Evolutionary conservation across 2,113 vertebrate species (phyloP).

Genomic region (Ammodytes dubius): DNA sequence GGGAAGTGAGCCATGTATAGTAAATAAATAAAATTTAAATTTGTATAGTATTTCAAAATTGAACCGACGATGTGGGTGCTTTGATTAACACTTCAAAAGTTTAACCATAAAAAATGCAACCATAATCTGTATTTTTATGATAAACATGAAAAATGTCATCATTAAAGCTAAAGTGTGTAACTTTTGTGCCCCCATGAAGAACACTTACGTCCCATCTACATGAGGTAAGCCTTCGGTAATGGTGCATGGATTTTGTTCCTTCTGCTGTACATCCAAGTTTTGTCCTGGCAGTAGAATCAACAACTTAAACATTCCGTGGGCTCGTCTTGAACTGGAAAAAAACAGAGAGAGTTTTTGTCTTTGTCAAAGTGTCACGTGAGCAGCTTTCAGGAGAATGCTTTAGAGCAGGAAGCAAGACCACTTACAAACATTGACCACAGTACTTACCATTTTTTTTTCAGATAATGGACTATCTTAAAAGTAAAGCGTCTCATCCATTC

Average conservation of each 20-base stretch:
- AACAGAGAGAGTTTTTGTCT: too few relatives aligned
- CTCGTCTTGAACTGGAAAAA: too few relatives aligned
- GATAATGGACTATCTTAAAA: slow-evolving; percentile 38
- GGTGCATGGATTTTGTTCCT: too few relatives aligned
- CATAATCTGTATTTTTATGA: neutral
- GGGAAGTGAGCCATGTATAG: slow-evolving; percentile 15
- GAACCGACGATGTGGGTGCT: neutral
- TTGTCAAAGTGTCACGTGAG: neutral
- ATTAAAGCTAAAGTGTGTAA: too few relatives aligned
- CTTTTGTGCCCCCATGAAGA: too few relatives aligned
- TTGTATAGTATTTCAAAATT: neutral
- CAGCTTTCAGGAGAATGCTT: slow-evolving; percentile 26
- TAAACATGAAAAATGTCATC: too few relatives aligned
- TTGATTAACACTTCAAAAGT: neutral
- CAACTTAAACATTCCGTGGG: too few relatives aligned
- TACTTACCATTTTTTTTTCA: slow-evolving; percentile 29
- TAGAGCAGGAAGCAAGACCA: slow-evolving; percentile 13
- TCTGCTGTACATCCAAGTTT: too few relatives aligned
- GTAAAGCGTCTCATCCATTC: slow-evolving; percentile 16
- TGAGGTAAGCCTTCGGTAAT: too few relatives aligned
- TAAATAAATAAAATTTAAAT: slow-evolving; percentile 7
- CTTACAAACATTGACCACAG: slow-evolving; percentile 46
- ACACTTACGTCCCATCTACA: too few relatives aligned
- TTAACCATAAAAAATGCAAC: neutral
- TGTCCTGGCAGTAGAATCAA: too few relatives aligned